These are phyloP conservation scores for Amphipoea oculea DNA, from an alignment of 2,888 invertebrate species.

Conservation along the genomic window DNA sequence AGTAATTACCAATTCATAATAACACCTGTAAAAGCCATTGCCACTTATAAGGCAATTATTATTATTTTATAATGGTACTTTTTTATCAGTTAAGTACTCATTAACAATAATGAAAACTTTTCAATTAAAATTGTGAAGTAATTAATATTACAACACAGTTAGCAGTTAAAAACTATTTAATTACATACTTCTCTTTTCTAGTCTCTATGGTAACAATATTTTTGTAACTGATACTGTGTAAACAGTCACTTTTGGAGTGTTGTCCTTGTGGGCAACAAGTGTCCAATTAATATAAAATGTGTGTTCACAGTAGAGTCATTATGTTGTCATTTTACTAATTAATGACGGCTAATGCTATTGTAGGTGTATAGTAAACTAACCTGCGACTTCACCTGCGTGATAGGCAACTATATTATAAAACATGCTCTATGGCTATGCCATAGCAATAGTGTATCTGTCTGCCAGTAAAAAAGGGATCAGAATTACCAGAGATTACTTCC, in stretches of 20 bases:
- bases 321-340: constrained; percentile 15
- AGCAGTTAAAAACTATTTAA: constrained; percentile 12
- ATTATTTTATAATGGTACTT: not conserved
- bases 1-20: constrained; percentile 1
- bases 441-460: too few relatives aligned
- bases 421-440: too few relatives aligned
- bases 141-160: constrained; percentile 4
- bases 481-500: too few relatives aligned
- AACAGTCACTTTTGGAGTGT: not conserved
- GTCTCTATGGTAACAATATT: constrained; percentile 24
- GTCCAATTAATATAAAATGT: constrained; percentile 25
- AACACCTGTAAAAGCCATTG: constrained; percentile 25
- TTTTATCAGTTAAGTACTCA: constrained; percentile 10
- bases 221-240: not conserved
- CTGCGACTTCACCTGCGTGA: too few relatives aligned
- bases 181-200: not conserved
- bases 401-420: too few relatives aligned
- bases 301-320: not conserved
- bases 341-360: not conserved
- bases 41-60: not conserved
- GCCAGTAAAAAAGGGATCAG: too few relatives aligned
- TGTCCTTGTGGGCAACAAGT: constrained; percentile 37
- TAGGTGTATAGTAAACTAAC: not conserved
- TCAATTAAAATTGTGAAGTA: constrained; percentile 1
- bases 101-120: not conserved